phyloP scores from a whole-genome alignment of 2,888 invertebrate species.

The Halocaridina rubra region DNA sequence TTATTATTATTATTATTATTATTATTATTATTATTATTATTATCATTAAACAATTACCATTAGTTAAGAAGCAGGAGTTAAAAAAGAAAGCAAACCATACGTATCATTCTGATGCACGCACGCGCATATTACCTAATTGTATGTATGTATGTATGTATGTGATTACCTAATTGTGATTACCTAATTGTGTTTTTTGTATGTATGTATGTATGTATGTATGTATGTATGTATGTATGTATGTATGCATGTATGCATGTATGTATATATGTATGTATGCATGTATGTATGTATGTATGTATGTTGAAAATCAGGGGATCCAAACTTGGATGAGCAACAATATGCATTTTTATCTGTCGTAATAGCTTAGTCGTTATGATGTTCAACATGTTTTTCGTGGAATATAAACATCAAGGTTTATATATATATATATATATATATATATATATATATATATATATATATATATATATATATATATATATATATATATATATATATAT shows the following conservation, averaged over 20 bases:
- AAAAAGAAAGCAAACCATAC: too few relatives aligned
- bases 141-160: background rate
- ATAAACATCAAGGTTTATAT: background rate
- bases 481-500: background rate
- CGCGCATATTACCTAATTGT: background rate
- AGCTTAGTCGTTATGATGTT: background rate
- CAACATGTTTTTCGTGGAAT: background rate
- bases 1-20: too few relatives aligned
- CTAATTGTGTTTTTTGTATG: background rate
- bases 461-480: background rate
- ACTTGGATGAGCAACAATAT: too few relatives aligned
- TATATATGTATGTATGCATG: background rate
- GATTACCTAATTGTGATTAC: background rate
- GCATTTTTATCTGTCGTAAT: background rate
- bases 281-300: background rate
- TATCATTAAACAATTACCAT: too few relatives aligned
- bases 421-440: slow-evolving; percentile 2
- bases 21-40: too few relatives aligned
- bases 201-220: background rate
- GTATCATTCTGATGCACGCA: too few relatives aligned
- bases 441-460: background rate
- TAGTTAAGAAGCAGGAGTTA: too few relatives aligned
- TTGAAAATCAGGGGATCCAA: too few relatives aligned
- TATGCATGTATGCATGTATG: background rate
- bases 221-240: background rate